Conservation (phyloP, 2,797 vertebrate species). For the Odontamblyopus rebecca region DNA sequence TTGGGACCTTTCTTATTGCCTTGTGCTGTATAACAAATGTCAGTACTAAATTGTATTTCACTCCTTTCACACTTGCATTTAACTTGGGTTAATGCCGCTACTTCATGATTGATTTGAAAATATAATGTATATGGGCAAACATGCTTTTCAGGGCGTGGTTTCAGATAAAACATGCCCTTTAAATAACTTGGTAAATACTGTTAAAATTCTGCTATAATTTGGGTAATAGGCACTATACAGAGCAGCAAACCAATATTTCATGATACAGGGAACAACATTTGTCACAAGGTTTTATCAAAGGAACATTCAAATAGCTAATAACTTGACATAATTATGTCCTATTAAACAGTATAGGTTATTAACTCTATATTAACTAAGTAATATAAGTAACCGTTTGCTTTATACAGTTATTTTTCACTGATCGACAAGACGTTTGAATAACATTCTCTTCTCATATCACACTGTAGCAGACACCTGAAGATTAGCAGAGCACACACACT, state of each 20-base stretch:
- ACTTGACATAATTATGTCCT: constrained; percentile 5
- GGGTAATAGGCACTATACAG: background rate
- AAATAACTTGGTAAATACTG: too few relatives aligned
- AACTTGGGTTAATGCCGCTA: background rate
- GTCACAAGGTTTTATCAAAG: background rate
- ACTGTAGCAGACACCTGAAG: constrained; percentile 5
- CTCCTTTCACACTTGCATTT: background rate
- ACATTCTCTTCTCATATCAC: background rate
- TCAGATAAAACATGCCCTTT: background rate
- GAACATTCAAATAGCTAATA: constrained; percentile 7
- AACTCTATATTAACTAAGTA: background rate
- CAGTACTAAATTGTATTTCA: constrained; percentile 57
- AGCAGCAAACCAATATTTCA: background rate
- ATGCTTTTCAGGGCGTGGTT: background rate
- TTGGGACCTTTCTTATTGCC: constrained; percentile 90
- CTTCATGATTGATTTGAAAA: background rate
- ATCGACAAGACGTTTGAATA: background rate
- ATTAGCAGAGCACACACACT: background rate
- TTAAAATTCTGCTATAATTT: background rate
- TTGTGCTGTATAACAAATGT: constrained; percentile 94
- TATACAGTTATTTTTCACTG: too few relatives aligned
- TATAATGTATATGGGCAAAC: background rate
- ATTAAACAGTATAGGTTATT: constrained; percentile 6
- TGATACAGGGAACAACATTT: constrained; percentile 4
- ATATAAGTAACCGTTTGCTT: too few relatives aligned